Conservation (phyloP, 2,888 invertebrate species). For the Tetheella fluctuosa region DNA sequence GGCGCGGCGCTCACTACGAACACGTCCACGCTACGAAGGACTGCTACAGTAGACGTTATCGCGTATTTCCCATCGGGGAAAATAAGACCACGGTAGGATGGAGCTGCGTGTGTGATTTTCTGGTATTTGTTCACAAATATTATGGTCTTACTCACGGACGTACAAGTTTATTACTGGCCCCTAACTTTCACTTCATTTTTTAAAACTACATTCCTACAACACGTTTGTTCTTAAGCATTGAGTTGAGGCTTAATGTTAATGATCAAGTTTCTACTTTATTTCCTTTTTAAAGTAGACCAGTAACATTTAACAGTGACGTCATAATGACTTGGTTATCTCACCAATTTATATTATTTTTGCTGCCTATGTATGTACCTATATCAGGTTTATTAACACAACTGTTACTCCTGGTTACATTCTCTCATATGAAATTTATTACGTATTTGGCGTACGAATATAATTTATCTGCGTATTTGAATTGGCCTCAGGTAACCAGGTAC, state of each 20-base stretch:
- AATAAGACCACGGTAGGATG: neutral
- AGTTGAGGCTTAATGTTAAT: neutral
- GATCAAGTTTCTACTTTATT: neutral
- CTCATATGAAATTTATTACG: neutral
- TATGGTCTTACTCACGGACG: neutral
- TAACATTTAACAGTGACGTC: neutral
- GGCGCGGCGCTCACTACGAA: neutral
- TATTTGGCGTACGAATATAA: slow-evolving; percentile 23
- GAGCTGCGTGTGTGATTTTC: slow-evolving; percentile 4
- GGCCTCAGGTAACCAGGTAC: slow-evolving; percentile 38
- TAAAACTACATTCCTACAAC: neutral
- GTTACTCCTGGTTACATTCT: neutral
- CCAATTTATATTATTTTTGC: neutral
- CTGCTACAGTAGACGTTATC: neutral
- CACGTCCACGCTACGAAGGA: neutral
- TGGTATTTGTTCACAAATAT: neutral
- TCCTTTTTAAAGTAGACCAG: neutral
- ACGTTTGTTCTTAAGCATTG: too few relatives aligned
- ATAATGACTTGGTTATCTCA: neutral
- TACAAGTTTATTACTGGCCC: neutral
- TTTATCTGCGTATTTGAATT: slow-evolving; percentile 34
- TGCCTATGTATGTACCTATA: neutral
- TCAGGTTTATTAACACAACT: neutral
- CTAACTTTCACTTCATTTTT: neutral
- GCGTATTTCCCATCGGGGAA: neutral